Conservation (phyloP, 2,888 invertebrate species). For the Tenodera sinensis region DNA sequence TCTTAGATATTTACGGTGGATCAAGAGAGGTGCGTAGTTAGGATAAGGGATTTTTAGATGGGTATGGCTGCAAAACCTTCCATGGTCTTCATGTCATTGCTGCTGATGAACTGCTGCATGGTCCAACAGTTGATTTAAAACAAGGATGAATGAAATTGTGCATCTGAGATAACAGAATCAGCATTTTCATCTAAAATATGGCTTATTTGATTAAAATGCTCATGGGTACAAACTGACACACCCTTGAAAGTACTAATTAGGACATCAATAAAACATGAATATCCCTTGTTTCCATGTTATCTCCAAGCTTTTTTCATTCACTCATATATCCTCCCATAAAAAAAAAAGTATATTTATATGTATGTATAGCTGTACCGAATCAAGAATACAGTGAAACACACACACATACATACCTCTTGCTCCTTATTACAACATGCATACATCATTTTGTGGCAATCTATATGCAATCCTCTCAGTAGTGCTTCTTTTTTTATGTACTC, state of each 20-base stretch:
- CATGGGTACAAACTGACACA: not conserved
- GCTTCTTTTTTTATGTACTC: no score
- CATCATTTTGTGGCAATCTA: not conserved
- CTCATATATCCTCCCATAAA: not conserved
- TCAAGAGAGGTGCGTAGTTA: not conserved
- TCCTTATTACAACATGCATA: not conserved
- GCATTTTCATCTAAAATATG: not conserved
- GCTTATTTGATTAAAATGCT: not conserved
- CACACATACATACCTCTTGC: not conserved
- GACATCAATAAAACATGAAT: not conserved
- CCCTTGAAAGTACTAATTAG: not conserved
- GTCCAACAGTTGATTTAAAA: not conserved
- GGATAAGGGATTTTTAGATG: not conserved
- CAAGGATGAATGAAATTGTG: not conserved
- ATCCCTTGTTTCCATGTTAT: not conserved
- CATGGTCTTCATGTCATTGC: not conserved
- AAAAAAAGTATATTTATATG: not conserved
- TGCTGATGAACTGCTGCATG: not conserved
- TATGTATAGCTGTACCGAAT: not conserved
- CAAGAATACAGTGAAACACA: not conserved
- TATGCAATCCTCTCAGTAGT: not conserved
- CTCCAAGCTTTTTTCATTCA: not conserved
- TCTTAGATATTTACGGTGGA: not conserved
- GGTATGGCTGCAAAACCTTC: not conserved
- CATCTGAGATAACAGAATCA: not conserved